Evolutionary conservation across 2,113 vertebrate species (phyloP), one percentile per base, ranked within the genome.

Genomic region (Oreochromis aureus): DNA sequence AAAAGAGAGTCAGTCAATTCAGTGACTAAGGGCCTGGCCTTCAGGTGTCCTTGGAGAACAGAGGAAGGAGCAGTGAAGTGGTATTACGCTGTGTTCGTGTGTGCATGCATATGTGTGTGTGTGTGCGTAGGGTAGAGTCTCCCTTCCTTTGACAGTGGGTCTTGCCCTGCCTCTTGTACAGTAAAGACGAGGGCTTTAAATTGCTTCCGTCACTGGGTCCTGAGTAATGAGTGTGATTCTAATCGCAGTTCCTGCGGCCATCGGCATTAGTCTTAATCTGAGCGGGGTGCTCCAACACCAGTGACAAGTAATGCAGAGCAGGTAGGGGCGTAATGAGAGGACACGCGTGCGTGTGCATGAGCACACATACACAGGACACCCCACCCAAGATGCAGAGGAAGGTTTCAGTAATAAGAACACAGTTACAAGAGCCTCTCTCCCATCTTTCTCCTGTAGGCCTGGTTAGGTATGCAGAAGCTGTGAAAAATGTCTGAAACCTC

Each of bases 191-290:
- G 95, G 95, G 92, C 95, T 96, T 96, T 97, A 97, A 96, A 97
- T 97, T 97, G 96, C 96, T 97, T 96, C 97, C 96, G 95, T 96
- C 95, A 96, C 95, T 85, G 69, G 91, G 90, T 94, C 95, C 96
- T 97, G 97, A 97, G 96, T 97, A 97, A 97, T 97, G 96, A 97
- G 95, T 96, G 95, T 95, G 96, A 97, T 97, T 97, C 96, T 97
- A 97, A 97, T 97, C 95, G 95, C 91, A 95, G 96, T 97, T 97
- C 97, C 96, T 93, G 95, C 95, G 96, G 96, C 97, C 96, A 94
- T 93, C 89, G 93, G 94, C 96, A 97, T 97, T 97, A 96, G 96
- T 97, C 97, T 97, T 97, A 96, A 97, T 97, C 97, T 96, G 93
- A 91, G 89, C 92, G 36, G 93, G 94, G 94, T 88, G 89, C 96